Percentiles rank a stretch among this genome's conserved stretches.
Evolutionary conservation across 2,888 invertebrate genomes (phyloP).

Genomic region (Tridacna crocea): DNA sequence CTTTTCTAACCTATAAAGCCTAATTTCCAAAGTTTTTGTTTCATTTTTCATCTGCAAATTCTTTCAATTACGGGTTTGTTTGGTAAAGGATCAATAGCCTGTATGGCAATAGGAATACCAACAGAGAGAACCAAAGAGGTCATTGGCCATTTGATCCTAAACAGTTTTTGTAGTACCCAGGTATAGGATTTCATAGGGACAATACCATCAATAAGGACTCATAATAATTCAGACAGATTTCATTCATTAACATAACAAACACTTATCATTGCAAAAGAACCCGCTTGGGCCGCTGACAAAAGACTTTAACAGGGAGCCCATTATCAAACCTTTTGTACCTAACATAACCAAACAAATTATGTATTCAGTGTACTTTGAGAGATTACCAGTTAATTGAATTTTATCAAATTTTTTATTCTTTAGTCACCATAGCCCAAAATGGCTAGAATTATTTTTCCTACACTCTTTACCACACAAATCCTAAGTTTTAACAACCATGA

Average conservation of each 20-base stretch:
- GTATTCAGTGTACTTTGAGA: conserved; percentile 20
- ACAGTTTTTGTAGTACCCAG: background rate
- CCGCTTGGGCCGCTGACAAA: conserved; percentile 2
- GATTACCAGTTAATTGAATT: conserved; percentile 44
- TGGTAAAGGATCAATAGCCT: background rate
- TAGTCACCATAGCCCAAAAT: background rate
- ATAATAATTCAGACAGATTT: conserved; percentile 11
- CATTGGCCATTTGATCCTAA: no score
- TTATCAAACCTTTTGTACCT: background rate
- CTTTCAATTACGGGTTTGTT: background rate
- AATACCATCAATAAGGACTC: background rate
- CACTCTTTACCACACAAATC: no score
- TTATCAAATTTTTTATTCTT: conserved; percentile 18
- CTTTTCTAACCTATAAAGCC: background rate
- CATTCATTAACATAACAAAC: conserved; percentile 21
- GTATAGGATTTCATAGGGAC: conserved; percentile 18
- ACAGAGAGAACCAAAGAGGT: no score
- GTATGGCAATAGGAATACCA: no score
- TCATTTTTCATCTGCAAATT: no score
- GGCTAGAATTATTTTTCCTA: no score
- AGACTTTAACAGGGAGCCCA: background rate
- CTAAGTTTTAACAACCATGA: no score
- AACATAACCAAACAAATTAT: conserved; percentile 18
- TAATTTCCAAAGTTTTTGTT: no score
- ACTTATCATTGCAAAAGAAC: conserved; percentile 12